Base-by-base conservation (phyloP, 1,140 invertebrate genomes). In the Pissodes strobi region DNA sequence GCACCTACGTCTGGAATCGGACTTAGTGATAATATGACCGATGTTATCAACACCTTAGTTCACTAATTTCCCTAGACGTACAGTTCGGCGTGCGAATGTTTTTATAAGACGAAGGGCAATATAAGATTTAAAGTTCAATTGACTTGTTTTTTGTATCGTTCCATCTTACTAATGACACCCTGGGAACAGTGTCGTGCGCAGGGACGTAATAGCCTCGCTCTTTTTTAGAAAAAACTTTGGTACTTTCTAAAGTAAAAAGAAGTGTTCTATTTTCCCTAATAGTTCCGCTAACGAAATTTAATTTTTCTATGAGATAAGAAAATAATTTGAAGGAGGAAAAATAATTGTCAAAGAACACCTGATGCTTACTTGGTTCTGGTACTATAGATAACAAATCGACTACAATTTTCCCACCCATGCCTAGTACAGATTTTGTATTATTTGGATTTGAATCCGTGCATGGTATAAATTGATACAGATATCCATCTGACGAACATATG, bases 91-190 rank as follows among this genome's bases (percentile, higher is more conserved):
- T 34, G 19, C 39, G 25, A 63, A 15, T 23, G 10, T 39, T 45
- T 10, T 27, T 41, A 67, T 25, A 43, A 70, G 51, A 39, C 51
- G 15, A 25, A 61, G 8, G 13, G 46, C 62, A 23, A 70, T 27
- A 41, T 55, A 68, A 34, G 66, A 65, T 58, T 59, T 62, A 60
- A 69, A 69, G 10, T 69, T 37, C 45, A 69, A 22, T 25, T 68
- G 69, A 2, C 57, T 49, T 21, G 68, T 68, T 22, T 70, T 69
- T 18, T 23, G 13, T 68, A 45, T 70, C 66, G 45, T 68, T 68
- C 69, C 69, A 70, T 17, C 51, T 39, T 48, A 66, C 62, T 18
- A 70, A 34, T 17, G 30, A 39, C 21, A 65, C 45, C 25, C 66
- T 46, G 15, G 38, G 19, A 39, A 43, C 37, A 18, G 49, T 27